phyloP scores from a whole-genome alignment of 2,888 invertebrate species.

The Carterocephalus palaemon region DNA sequence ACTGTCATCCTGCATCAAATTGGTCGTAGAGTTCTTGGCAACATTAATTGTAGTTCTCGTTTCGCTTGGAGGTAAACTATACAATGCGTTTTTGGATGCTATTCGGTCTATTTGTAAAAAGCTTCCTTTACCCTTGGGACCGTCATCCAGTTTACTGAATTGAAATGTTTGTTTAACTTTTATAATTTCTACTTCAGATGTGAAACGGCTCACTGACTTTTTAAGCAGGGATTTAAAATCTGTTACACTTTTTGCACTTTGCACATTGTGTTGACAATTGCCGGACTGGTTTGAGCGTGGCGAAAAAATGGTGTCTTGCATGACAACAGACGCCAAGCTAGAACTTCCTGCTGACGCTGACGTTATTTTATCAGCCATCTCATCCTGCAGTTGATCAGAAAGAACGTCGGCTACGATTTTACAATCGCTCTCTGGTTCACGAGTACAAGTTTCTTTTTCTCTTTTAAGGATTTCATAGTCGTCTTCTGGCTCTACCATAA shows the following conservation, averaged over 20 bases:
- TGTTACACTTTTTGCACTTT: slow-evolving; percentile 39
- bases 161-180: slow-evolving; percentile 31
- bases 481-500: slow-evolving; percentile 46
- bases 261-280: slow-evolving; percentile 28
- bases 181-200: slow-evolving; percentile 18
- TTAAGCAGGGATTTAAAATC: slow-evolving; percentile 37
- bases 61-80: slow-evolving; percentile 6
- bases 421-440: slow-evolving; percentile 40
- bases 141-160: slow-evolving; percentile 36
- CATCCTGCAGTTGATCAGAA: slow-evolving; percentile 41
- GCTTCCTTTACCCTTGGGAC: slow-evolving; percentile 30
- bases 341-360: slow-evolving; percentile 32
- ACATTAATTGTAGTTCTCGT: background rate
- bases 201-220: slow-evolving; percentile 31
- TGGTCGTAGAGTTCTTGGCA: background rate
- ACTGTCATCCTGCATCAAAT: slow-evolving; percentile 23
- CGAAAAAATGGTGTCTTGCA: slow-evolving; percentile 13
- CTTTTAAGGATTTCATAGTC: slow-evolving; percentile 28
- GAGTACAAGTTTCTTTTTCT: slow-evolving; percentile 33
- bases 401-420: slow-evolving; percentile 39
- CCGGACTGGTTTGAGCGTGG: slow-evolving; percentile 17
- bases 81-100: slow-evolving; percentile 4
- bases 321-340: slow-evolving; percentile 25
- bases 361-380: slow-evolving; percentile 42
- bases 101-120: slow-evolving; percentile 6